These are phyloP conservation scores for Melopsittacus undulatus DNA, from an alignment of 2,797 vertebrate species.

Conservation along the genomic window DNA sequence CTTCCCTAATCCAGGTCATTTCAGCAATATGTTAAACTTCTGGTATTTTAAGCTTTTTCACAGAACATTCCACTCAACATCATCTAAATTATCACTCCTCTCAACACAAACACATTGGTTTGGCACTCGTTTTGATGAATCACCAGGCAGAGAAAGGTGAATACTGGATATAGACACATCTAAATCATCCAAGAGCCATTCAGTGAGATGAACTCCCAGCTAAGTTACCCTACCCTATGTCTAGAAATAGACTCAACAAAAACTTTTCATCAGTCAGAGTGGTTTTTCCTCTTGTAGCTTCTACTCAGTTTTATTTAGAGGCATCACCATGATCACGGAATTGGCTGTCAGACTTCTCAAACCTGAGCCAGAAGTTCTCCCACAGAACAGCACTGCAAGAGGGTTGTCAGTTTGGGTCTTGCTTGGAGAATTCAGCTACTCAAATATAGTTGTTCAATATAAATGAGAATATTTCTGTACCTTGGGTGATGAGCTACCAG, in stretches of 20 bases:
- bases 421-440: background rate
- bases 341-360: background rate
- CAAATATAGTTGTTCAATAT: background rate
- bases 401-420: background rate
- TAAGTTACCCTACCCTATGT: no score
- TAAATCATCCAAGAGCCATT: background rate
- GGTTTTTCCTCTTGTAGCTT: background rate
- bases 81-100: background rate
- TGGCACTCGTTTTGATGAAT: background rate
- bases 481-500: background rate
- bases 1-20: background rate
- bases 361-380: background rate
- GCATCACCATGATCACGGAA: background rate
- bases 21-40: accelerated
- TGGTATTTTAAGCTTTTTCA: background rate
- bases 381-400: background rate
- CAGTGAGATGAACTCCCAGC: background rate
- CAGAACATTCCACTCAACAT: background rate
- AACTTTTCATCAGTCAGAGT: background rate
- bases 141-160: background rate
- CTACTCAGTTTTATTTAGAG: background rate
- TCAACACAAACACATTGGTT: background rate
- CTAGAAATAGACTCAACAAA: background rate
- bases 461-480: background rate
- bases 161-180: background rate